Conservation (phyloP, 2,113 vertebrate species). For the Pelecanoides urinatrix region DNA sequence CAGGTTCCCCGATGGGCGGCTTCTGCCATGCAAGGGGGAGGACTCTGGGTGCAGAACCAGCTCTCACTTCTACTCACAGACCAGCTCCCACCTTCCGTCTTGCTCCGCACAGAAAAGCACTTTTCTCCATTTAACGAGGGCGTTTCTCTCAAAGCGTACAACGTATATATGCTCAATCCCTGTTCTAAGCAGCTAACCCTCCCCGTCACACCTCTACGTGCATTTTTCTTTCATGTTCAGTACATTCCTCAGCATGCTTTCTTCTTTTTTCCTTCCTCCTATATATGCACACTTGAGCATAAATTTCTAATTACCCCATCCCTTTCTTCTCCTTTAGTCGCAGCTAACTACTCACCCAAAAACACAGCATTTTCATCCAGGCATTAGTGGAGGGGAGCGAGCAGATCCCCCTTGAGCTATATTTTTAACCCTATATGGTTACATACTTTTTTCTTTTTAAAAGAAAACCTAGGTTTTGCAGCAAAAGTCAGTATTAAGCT, state of each 20-base stretch:
- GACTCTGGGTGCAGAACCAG: background rate
- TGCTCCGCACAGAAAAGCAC: background rate
- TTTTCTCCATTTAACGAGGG: background rate
- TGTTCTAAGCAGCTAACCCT: background rate
- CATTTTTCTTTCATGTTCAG: background rate
- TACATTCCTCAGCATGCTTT: background rate
- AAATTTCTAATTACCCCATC: background rate
- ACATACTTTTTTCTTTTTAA: background rate
- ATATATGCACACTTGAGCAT: background rate
- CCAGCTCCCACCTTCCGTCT: background rate
- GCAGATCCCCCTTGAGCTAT: background rate
- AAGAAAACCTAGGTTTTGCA: background rate
- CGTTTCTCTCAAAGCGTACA: fast-evolving
- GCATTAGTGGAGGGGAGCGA: background rate
- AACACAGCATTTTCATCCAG: background rate
- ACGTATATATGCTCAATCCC: fast-evolving
- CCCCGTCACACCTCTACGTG: fast-evolving
- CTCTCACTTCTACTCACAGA: background rate
- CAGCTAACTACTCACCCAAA: background rate
- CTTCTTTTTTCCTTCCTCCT: background rate
- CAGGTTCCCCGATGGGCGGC: fast-evolving
- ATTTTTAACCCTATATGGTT: background rate
- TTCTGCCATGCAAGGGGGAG: background rate
- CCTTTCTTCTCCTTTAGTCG: background rate
- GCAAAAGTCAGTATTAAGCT: background rate